Conservation (phyloP, 2,888 invertebrate genomes). For the Rosalia funebris region DNA sequence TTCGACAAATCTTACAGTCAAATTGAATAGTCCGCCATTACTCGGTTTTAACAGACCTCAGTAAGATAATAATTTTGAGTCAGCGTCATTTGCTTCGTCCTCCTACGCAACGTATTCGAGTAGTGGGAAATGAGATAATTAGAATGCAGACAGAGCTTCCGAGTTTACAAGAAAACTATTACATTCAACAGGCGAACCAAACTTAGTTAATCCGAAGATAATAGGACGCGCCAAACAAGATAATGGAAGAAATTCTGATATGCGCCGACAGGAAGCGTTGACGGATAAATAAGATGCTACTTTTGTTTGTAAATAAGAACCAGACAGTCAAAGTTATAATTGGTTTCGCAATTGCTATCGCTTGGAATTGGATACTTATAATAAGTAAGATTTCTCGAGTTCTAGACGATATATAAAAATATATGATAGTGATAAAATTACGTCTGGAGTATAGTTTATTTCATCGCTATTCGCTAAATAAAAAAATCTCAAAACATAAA, state of each 20-base stretch:
- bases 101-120: conserved; percentile 1
- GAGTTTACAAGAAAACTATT: conserved; percentile 27
- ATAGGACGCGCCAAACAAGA: conserved; percentile 24
- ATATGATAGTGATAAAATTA: too few species aligned
- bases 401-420: too few species aligned
- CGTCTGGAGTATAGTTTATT: too few species aligned
- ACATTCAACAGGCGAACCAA: conserved; percentile 27
- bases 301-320: conserved; percentile 8
- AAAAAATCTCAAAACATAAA: too few species aligned
- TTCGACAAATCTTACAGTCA: too few species aligned
- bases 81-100: too few species aligned
- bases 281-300: conserved; percentile 14
- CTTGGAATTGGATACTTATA: too few species aligned
- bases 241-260: conserved; percentile 25
- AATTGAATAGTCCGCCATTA: too few species aligned
- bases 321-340: not conserved
- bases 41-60: too few species aligned
- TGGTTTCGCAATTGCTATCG: not conserved
- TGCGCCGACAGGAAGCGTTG: conserved; percentile 13
- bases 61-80: too few species aligned
- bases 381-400: too few species aligned
- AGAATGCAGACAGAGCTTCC: conserved; percentile 19
- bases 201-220: conserved; percentile 27
- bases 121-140: conserved; percentile 21
- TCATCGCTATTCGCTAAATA: too few species aligned